Evolutionary conservation across 2,888 invertebrate species (phyloP).

Genomic region (Amorpha juglandis): DNA sequence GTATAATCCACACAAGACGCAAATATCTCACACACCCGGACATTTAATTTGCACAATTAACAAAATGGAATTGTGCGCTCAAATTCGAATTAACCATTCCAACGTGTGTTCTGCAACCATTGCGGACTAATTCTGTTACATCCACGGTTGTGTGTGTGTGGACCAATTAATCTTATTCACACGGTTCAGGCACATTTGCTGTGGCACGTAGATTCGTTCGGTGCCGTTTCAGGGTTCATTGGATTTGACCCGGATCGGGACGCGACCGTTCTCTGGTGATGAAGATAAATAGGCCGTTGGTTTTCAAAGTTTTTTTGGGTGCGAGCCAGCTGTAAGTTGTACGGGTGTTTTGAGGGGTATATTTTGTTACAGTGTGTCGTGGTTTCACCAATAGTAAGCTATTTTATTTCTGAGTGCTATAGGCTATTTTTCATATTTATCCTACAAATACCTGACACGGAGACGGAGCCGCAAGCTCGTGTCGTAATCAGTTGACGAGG

Average conservation of each 20-base stretch:
- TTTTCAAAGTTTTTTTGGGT: constrained; percentile 7
- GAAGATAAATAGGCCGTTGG: constrained; percentile 21
- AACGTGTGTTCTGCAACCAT: constrained; percentile 20
- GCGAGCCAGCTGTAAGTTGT: constrained; percentile 2
- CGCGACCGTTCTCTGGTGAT: constrained; percentile 18
- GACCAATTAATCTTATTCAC: constrained; percentile 44
- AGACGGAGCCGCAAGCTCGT: no score
- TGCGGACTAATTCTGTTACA: constrained; percentile 17
- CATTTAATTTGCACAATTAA: background rate
- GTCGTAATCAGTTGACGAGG: no score
- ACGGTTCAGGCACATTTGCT: constrained; percentile 35
- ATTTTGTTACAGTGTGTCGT: background rate
- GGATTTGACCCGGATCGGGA: constrained; percentile 28
- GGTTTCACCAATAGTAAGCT: background rate
- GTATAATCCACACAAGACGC: background rate
- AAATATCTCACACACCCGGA: background rate
- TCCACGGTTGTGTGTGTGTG: background rate
- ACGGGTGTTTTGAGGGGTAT: background rate
- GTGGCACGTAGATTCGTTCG: constrained; percentile 30
- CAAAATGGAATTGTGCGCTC: background rate
- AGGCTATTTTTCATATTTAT: no score
- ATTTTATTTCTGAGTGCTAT: no score
- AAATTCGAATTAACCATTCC: constrained; percentile 5
- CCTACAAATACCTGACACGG: no score
- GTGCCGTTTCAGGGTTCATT: constrained; percentile 30